Conservation (phyloP, 2,113 vertebrate genomes). For the Anarhynchus alexandrinus region DNA sequence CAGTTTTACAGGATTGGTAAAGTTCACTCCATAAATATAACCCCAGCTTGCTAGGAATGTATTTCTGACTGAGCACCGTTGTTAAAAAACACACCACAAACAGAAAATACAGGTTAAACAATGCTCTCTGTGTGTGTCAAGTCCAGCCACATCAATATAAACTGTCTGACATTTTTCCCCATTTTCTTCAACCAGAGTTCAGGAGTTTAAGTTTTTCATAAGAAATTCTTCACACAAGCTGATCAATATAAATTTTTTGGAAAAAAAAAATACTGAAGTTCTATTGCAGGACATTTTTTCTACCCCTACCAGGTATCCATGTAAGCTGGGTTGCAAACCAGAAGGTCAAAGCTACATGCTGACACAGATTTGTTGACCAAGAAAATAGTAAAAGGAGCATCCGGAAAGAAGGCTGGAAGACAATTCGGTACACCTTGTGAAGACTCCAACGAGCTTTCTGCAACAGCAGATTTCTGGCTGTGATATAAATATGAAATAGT, state of each 20-base stretch:
- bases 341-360: neutral
- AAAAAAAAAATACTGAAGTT: neutral
- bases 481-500: neutral
- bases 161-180: neutral
- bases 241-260: neutral
- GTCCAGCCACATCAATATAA: neutral
- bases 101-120: neutral
- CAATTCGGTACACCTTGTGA: accelerated
- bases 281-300: neutral
- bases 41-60: neutral
- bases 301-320: neutral
- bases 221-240: neutral
- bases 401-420: neutral
- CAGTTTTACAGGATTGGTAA: neutral
- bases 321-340: neutral
- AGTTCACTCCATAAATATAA: neutral
- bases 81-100: neutral
- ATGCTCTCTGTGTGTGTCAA: neutral
- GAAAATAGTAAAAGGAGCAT: neutral
- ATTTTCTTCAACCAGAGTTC: neutral
- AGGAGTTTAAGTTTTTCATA: neutral
- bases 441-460: neutral
- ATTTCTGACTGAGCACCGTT: neutral
- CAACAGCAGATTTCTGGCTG: neutral
- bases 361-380: neutral